Base-by-base conservation (phyloP, 2,797 vertebrate genomes). In the Sternarchorhynchus goeldii region DNA sequence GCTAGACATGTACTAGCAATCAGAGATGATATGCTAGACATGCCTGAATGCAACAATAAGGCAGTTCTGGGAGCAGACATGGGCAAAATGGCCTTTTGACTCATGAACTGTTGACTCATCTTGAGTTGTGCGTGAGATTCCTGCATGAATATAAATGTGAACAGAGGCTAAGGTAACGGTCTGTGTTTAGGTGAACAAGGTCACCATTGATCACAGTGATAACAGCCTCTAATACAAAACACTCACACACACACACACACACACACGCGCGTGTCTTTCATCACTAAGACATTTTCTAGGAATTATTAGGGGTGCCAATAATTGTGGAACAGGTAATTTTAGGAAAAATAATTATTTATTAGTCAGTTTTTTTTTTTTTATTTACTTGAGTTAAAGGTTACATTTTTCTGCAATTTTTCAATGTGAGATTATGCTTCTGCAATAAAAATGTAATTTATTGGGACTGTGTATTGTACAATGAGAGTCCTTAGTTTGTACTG, bases 201-300 rank as follows among this genome's bases (percentile, higher is more conserved):
- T 53, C 58, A 41, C 53, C 18, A 56, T 39, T 57, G 72, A 60
- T 56, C 53, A 70, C 41, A 73, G 65, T 73, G 45, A 80, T 66
- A 58, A 73, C 41, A 6, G 39, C 50, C 55, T 39, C 31, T 62
- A 57, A 53, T 53, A 17, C 62, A 73, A 25, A 25, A 25, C 25
- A 25, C 25, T 1, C 25, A 25, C 25, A 25, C 25, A 25, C 25
- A 25, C 25, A 25, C 25, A 1, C 45, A 41, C 17, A 73, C 74
- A 60, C 12, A 60, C 20, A 64, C 65, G 31, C 58, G 32, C 59
- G 36, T 1, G 25, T 25, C 25, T 25, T 25, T 25, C 25, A n/a
- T 6, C n/a, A 76, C 66, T 32, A 14, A 3, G 56, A 63, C 50
- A 25, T 25, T 25, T 25, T 25, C 25, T 25, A 25, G 25, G 25